These are phyloP conservation scores for Chesias legatella DNA, from an alignment of 2,888 invertebrate genomes.

Conservation along the genomic window DNA sequence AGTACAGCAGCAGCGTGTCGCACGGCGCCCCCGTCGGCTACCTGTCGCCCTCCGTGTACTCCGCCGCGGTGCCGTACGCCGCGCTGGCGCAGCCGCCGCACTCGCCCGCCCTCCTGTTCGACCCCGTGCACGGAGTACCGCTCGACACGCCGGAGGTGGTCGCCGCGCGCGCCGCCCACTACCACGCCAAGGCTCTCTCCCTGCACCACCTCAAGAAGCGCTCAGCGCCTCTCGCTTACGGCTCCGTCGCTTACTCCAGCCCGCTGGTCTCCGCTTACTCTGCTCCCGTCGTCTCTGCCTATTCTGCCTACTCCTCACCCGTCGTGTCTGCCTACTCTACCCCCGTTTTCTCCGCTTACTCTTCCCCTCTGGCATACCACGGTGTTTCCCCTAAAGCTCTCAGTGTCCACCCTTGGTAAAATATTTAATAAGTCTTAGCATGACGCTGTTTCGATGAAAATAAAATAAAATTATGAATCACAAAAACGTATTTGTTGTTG, in stretches of 20 bases:
- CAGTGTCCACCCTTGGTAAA: constrained; percentile 41
- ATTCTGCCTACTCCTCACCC: constrained; percentile 31
- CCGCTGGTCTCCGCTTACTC: constrained; percentile 42
- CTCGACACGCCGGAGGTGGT: constrained; percentile 75
- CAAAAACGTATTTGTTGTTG: no score
- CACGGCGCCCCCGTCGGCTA: constrained; percentile 47
- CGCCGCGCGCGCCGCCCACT: constrained; percentile 69
- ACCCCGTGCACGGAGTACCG: constrained; percentile 67
- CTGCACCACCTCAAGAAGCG: constrained; percentile 65
- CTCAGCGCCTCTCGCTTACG: constrained; percentile 44
- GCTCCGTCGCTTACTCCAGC: constrained; percentile 39
- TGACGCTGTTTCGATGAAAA: no score
- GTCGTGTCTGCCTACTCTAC: constrained; percentile 33
- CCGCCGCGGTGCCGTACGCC: constrained; percentile 32
- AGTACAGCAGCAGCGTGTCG: constrained; percentile 53
- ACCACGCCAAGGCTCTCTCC: constrained; percentile 66
- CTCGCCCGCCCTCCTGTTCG: constrained; percentile 68
- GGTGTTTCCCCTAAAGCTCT: constrained; percentile 35
- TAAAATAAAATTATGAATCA: no score
- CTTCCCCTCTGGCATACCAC: constrained; percentile 32
- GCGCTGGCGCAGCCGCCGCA: constrained; percentile 56
- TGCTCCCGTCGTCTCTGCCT: constrained; percentile 33
- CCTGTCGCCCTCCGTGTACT: constrained; percentile 37
- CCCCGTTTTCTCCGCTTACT: constrained; percentile 22
- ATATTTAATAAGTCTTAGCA: no score